Evolutionary conservation across 2,797 vertebrate species (phyloP).

Genomic region (Tarsius wallacei): DNA sequence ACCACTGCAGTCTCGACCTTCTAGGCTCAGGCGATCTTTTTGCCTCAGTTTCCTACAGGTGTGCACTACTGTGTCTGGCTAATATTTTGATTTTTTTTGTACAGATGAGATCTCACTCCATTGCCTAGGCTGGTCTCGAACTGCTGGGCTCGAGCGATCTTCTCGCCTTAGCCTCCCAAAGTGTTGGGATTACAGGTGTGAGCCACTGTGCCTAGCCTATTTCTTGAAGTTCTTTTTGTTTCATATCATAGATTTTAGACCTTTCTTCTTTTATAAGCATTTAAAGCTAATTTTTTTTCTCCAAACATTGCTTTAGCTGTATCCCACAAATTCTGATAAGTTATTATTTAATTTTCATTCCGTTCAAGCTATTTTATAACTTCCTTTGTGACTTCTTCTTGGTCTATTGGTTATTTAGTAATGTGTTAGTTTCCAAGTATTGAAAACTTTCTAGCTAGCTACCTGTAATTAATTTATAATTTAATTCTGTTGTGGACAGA

Average conservation of each 20-base stretch:
- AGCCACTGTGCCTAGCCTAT: not conserved
- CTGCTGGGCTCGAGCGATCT: too few species aligned
- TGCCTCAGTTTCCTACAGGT: too few species aligned
- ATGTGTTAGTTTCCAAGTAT: not conserved
- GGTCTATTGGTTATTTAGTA: not conserved
- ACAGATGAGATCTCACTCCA: too few species aligned
- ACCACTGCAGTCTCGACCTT: too few species aligned
- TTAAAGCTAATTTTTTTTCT: not conserved
- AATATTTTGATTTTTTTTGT: too few species aligned
- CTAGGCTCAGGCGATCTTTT: too few species aligned
- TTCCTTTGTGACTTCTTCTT: not conserved
- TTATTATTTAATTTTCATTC: not conserved
- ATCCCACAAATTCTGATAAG: not conserved
- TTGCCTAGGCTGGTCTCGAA: too few species aligned
- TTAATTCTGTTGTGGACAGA: not conserved
- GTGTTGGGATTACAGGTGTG: too few species aligned
- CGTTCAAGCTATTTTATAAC: not conserved
- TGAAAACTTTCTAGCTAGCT: not conserved
- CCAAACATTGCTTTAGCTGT: not conserved
- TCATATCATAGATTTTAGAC: not conserved
- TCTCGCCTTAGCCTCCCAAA: too few species aligned
- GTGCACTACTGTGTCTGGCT: too few species aligned
- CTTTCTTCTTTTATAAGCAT: not conserved
- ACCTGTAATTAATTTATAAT: not conserved
- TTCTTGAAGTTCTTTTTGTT: not conserved